Percentiles rank a stretch among this genome's conserved stretches.
Conservation (phyloP, 2,113 vertebrate species). For the Brachyhypopomus occidentalis region DNA sequence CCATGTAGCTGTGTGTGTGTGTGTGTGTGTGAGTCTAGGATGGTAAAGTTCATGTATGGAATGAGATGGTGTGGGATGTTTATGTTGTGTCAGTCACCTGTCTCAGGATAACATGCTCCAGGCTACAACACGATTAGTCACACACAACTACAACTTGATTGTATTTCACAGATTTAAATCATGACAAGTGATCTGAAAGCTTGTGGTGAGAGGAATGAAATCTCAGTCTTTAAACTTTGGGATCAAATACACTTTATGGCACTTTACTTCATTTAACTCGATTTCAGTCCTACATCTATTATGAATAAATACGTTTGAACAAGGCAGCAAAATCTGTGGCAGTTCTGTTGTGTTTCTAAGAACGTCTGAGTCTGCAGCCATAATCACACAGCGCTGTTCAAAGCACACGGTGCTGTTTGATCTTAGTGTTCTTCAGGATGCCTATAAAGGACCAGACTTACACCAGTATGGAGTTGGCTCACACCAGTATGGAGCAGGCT, state of each 20-base stretch:
- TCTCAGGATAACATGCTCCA: neutral
- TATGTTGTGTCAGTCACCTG: neutral
- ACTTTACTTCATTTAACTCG: no score
- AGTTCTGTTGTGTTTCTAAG: no score
- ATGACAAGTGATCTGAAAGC: neutral
- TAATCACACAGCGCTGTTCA: no score
- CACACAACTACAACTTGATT: neutral
- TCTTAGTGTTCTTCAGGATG: neutral
- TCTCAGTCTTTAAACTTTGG: no score
- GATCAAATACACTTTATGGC: no score
- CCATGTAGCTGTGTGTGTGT: slow-evolving; percentile 42
- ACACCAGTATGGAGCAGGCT: no score
- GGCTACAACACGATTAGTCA: neutral
- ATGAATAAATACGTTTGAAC: no score
- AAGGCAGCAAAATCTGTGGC: no score
- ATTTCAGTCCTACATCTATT: no score
- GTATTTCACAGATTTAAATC: neutral
- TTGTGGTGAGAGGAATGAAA: neutral
- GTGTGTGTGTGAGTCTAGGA: slow-evolving; percentile 12
- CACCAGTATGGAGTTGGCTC: no score
- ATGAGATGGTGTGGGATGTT: neutral
- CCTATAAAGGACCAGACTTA: neutral
- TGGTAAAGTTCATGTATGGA: slow-evolving; percentile 9
- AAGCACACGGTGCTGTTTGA: neutral
- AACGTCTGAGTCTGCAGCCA: no score